A percentile compares a stretch with the other conserved stretches of the same genome.
Conservation (phyloP, 2,888 invertebrate genomes). For the Rhagium mordax region DNA sequence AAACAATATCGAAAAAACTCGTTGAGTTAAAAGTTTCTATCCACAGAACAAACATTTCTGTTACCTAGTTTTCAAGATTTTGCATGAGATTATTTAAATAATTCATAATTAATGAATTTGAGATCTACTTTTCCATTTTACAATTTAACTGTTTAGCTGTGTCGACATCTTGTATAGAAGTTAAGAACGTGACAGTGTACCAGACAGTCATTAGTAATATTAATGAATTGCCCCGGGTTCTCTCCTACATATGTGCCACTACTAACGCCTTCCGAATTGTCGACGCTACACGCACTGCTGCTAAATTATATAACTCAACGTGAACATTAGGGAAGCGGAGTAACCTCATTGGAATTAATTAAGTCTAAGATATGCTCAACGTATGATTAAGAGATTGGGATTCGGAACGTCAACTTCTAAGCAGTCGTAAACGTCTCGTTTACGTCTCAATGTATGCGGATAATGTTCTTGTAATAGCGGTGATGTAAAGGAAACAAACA, state of each 20-base stretch:
- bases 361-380: conserved; percentile 14
- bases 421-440: conserved; percentile 16
- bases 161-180: no score
- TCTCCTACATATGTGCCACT: conserved; percentile 4
- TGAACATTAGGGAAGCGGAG: conserved; percentile 37
- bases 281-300: not conserved
- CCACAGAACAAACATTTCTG: no score
- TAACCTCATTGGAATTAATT: conserved; percentile 43
- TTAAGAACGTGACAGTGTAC: no score
- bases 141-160: no score
- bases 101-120: no score
- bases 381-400: conserved; percentile 22
- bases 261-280: not conserved
- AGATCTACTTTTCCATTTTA: no score
- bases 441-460: not conserved
- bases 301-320: not conserved
- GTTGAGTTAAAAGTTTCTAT: no score
- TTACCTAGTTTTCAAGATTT: no score
- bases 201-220: no score
- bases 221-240: not conserved
- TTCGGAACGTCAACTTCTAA: conserved; percentile 1
- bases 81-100: no score
- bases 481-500: not conserved
- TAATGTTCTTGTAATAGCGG: not conserved
- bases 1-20: no score